phyloP scores from a whole-genome alignment of 2,797 vertebrate genomes.

The Melanotaenia maccullochi region DNA sequence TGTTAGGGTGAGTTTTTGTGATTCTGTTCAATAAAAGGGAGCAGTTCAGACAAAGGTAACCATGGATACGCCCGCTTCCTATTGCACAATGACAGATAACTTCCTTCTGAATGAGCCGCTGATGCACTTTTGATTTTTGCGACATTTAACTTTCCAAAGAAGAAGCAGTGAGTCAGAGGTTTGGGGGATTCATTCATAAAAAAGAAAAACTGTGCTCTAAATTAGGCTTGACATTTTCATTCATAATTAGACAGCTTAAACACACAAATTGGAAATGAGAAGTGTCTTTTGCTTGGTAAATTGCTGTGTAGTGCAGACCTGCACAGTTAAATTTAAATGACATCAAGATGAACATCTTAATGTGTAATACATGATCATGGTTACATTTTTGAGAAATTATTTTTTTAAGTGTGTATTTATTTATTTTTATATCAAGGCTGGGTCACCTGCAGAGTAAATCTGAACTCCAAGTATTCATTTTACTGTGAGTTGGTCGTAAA shows the following conservation, averaged over 20 bases:
- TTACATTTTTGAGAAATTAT: conserved; percentile 1
- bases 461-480: not conserved
- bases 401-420: too few species aligned
- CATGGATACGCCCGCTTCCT: conserved; percentile 64
- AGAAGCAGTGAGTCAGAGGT: conserved; percentile 50
- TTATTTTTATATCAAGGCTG: not conserved
- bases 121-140: conserved; percentile 61
- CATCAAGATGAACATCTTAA: not conserved
- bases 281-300: not conserved
- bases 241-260: conserved; percentile 29
- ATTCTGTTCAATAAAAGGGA: conserved; percentile 27
- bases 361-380: not conserved
- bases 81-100: conserved; percentile 57
- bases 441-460: not conserved
- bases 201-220: conserved; percentile 10
- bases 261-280: not conserved
- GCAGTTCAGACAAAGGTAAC: conserved; percentile 52
- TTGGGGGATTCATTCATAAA: conserved; percentile 43
- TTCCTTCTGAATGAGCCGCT: conserved; percentile 51
- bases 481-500: not conserved
- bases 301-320: not conserved
- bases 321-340: not conserved
- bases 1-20: not conserved
- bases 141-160: conserved; percentile 46
- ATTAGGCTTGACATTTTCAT: conserved; percentile 41